Base-by-base conservation (phyloP, 2,888 invertebrate genomes). In the Napeogenes inachia region DNA sequence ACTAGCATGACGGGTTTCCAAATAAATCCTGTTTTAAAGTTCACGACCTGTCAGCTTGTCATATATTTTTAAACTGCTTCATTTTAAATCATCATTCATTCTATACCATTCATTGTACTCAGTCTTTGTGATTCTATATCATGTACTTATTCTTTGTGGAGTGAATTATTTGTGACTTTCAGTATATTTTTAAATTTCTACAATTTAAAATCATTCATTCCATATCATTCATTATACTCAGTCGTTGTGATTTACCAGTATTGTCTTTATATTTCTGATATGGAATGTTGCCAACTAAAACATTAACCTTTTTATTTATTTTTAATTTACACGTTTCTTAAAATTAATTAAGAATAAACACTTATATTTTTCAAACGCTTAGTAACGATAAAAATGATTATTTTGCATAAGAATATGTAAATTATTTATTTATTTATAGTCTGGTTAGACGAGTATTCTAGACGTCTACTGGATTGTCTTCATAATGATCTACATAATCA, bases 1-100 rank as follows among this genome's bases (percentile, higher is more conserved):
- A 60, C 66, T 65, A 66, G 62, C 65, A 68, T 68, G 62, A 61
- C 64, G 65, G 70, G 68, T 70, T 72, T 63, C 64, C 64, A 68
- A 70, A 71, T 71, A 71, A 73, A 68, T 71, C 68, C 55, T 45
- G 45, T 59, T 59, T 59, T 61, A 58, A 62, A 65, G 61, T 63
- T 62, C 68, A 59, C 42, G 61, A 67, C 64, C 61, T 38, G 58
- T 53, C 58, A 53, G 33, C 38, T 54, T 13, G 54, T 30, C 50
- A 8, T 50, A 30, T 50, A 50, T 30, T 50, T 50, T 50, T 50
- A 50, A 50, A 50, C 50, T 30, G 50, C 30, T 21, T 30, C 30
- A 50, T 50, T 50, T 30, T 30, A 50, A 30, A 50, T 50, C 50
- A 50, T 50, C 50, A 30, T 50, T 50, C 50, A 50, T 30, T 30